These are phyloP conservation scores for Echeneis naucrates DNA, from an alignment of 2,797 vertebrate genomes.

Conservation along the genomic window DNA sequence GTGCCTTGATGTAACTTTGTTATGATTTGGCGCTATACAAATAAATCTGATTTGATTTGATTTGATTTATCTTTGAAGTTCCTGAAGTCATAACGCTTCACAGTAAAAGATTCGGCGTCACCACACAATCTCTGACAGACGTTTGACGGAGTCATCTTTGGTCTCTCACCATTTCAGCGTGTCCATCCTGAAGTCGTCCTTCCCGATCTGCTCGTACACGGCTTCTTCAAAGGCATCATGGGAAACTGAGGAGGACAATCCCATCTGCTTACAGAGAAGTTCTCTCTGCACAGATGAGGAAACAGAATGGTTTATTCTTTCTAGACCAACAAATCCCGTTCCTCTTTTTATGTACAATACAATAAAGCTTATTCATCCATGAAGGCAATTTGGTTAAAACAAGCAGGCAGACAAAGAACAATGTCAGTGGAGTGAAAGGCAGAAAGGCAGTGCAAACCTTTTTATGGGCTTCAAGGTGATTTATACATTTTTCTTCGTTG, in stretches of 20 bases:
- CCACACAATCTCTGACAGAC: too few relatives aligned
- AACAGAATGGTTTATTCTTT: not conserved
- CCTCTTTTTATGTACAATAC: not conserved
- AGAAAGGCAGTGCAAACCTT: not conserved
- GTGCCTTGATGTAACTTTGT: too few relatives aligned
- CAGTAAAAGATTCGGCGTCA: too few relatives aligned
- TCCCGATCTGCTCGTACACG: slow-evolving; percentile 83
- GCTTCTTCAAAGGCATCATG: slow-evolving; percentile 84
- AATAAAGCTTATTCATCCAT: too few relatives aligned
- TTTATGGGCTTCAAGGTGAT: not conserved
- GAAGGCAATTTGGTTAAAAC: too few relatives aligned
- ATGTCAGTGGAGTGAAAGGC: too few relatives aligned
- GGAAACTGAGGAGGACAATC: slow-evolving; percentile 81
- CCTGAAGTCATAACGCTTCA: too few relatives aligned
- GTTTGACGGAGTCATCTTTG: not conserved
- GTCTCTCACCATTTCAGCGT: slow-evolving; percentile 87
- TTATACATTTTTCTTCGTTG: slow-evolving; percentile 5
- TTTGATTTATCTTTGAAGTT: too few relatives aligned
- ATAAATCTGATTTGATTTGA: too few relatives aligned
- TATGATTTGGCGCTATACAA: too few relatives aligned
- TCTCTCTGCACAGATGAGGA: slow-evolving; percentile 84
- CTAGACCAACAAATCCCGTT: not conserved
- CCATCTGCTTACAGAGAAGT: slow-evolving; percentile 89
- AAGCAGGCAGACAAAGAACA: too few relatives aligned
- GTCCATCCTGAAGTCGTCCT: slow-evolving; percentile 87